These are phyloP conservation scores for Volucella zonaria DNA, from an alignment of 2,888 invertebrate genomes.

Conservation along the genomic window DNA sequence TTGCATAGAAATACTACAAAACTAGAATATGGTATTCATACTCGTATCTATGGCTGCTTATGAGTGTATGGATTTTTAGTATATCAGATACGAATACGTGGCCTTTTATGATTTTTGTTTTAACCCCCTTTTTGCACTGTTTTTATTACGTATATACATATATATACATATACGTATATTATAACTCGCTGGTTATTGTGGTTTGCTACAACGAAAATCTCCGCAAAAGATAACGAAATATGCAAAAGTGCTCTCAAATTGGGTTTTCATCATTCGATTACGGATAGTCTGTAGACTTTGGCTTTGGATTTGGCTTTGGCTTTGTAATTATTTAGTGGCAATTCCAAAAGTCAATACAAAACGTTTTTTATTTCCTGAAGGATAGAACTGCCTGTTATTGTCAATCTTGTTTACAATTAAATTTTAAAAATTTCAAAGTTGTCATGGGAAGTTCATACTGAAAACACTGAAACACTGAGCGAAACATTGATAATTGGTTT, in stretches of 20 bases:
- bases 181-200: constrained; percentile 64
- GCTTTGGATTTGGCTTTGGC: constrained; percentile 53
- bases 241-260: constrained; percentile 47
- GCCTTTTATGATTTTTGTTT: constrained; percentile 21
- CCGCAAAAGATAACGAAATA: constrained; percentile 31
- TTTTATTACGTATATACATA: constrained; percentile 21
- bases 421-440: too few species aligned
- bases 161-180: too few species aligned
- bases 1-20: constrained; percentile 2
- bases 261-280: constrained; percentile 62
- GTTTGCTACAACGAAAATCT: constrained; percentile 45
- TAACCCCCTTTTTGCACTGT: not conserved
- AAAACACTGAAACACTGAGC: too few species aligned
- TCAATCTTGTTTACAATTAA: too few species aligned
- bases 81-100: constrained; percentile 35
- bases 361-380: constrained; percentile 3
- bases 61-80: not conserved
- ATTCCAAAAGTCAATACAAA: constrained; percentile 48
- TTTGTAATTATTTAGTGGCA: constrained; percentile 66
- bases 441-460: too few species aligned
- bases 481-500: too few species aligned
- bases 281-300: constrained; percentile 13
- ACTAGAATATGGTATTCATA: not conserved
- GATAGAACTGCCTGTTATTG: too few species aligned
- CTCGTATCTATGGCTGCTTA: not conserved